Evolutionary conservation across 1,140 invertebrate genomes (phyloP), one percentile per base, ranked within the genome.

Genomic region (Metopolophium dirhodum): DNA sequence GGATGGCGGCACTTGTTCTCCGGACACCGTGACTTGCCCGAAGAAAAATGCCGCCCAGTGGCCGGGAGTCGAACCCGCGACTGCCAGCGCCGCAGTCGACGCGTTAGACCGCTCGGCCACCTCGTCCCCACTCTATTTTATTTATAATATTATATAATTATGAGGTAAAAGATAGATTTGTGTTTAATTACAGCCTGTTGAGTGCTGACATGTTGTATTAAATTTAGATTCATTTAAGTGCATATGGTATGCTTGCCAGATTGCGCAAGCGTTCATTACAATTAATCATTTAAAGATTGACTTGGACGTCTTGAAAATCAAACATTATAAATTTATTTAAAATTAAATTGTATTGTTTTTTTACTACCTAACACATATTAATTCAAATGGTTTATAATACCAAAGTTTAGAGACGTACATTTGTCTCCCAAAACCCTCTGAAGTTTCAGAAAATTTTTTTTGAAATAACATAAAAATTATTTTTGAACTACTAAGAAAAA

Each of bases 171-270:
- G 61, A 77, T 77, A n/a, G 30, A 77, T 77, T 87, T 30, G 30
- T 35, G 22, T 37, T 90, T 37, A 90, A 90, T 87, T 87, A 35
- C 45, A 7, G 14, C 26, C 6, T 35, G 30, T 30, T 35, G n/a
- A n/a, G 30, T 41, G 54, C 37, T 61, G 54, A 61, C 88, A 41
- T 30, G 23, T 30, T 57, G 18, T 41, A 57, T 61, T 90, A 90
- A 90, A 61, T 90, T 61, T 61, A 41, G 23, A 90, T 90, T 90
- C 30, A 61, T 61, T 90, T 37, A 57, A 88, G 86, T n/a, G n/a
- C 51, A 61, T 61, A 41, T n/a, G 49, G 37, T 20, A 11, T 7
- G 88, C 26, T 41, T 41, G 37, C 54, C 51, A 90, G 22, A 90
- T 61, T 90, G 9, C 6, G 14, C 23, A 61, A 57, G 57, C 37